A percentile compares a stretch with the other conserved stretches of the same genome.
Conservation (phyloP, 2,888 invertebrate species). For the Azorinus chamasolen region DNA sequence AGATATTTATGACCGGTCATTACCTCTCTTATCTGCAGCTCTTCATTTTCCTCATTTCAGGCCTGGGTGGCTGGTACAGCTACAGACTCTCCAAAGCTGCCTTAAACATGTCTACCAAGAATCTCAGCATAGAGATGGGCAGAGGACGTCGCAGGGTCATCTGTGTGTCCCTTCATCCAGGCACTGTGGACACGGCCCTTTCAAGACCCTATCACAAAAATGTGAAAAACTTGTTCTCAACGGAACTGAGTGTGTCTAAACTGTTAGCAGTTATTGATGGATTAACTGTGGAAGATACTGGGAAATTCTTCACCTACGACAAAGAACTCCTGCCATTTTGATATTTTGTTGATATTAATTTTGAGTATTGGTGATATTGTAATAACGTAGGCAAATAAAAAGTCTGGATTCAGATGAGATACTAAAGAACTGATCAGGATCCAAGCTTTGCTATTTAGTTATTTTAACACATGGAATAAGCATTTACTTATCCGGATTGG, state of each 20-base stretch:
- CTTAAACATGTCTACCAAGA: conserved; percentile 81
- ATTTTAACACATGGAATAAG: too few relatives aligned
- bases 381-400: too few relatives aligned
- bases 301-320: conserved; percentile 78
- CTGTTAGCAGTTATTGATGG: conserved; percentile 75
- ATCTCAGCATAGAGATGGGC: conserved; percentile 78
- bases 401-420: too few relatives aligned
- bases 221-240: conserved; percentile 75
- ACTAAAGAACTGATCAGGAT: too few relatives aligned
- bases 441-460: too few relatives aligned
- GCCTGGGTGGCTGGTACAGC: conserved; percentile 82
- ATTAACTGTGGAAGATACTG: conserved; percentile 70
- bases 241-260: conserved; percentile 73
- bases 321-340: conserved; percentile 72
- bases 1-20: too few relatives aligned
- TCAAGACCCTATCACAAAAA: conserved; percentile 80
- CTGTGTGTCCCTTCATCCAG: conserved; percentile 79
- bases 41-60: too few relatives aligned
- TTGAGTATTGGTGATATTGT: too few relatives aligned
- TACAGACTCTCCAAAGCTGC: conserved; percentile 81
- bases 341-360: too few relatives aligned
- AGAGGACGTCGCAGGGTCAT: conserved; percentile 73
- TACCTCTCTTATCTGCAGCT: too few relatives aligned
- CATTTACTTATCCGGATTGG: too few relatives aligned
- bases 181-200: conserved; percentile 79